Evolutionary conservation across 2,113 vertebrate species (phyloP).

Genomic region (Pollachius pollachius): DNA sequence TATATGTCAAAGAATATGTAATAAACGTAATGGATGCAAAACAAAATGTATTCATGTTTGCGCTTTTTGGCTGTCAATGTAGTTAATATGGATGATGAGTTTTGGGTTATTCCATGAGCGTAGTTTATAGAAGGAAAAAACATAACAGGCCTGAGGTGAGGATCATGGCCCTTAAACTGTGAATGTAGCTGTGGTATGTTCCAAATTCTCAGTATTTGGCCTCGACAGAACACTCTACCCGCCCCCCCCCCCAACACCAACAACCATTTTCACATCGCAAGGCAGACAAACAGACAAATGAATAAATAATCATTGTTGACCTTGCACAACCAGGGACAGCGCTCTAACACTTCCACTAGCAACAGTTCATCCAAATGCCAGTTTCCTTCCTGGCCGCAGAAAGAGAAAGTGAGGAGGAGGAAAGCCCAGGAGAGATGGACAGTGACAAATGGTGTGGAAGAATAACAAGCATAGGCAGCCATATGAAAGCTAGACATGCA

Average conservation of each 20-base stretch:
- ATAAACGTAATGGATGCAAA: too few species aligned
- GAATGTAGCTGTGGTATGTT: too few species aligned
- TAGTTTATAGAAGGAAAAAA: too few species aligned
- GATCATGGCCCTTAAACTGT: too few species aligned
- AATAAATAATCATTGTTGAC: conserved; percentile 70
- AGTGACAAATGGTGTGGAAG: conserved; percentile 74
- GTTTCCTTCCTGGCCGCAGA: conserved; percentile 42
- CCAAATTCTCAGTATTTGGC: too few species aligned
- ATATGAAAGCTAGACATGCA: conserved; percentile 76
- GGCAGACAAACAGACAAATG: conserved; percentile 57
- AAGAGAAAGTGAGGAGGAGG: conserved; percentile 9
- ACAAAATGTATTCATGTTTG: too few species aligned
- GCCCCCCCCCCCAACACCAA: conserved; percentile 34
- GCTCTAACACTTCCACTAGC: conserved; percentile 62
- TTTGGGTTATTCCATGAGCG: too few species aligned
- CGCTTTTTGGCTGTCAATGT: too few species aligned
- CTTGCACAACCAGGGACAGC: conserved; percentile 62
- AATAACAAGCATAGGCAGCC: conserved; percentile 73
- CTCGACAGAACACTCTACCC: too few species aligned
- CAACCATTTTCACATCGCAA: conserved; percentile 61
- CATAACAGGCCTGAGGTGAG: too few species aligned
- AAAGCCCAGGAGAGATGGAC: conserved; percentile 68
- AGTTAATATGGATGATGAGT: too few species aligned
- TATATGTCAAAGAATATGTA: too few species aligned
- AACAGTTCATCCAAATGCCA: conserved; percentile 67